Base-by-base conservation (phyloP, 2,797 vertebrate genomes). In the Merluccius polli region DNA sequence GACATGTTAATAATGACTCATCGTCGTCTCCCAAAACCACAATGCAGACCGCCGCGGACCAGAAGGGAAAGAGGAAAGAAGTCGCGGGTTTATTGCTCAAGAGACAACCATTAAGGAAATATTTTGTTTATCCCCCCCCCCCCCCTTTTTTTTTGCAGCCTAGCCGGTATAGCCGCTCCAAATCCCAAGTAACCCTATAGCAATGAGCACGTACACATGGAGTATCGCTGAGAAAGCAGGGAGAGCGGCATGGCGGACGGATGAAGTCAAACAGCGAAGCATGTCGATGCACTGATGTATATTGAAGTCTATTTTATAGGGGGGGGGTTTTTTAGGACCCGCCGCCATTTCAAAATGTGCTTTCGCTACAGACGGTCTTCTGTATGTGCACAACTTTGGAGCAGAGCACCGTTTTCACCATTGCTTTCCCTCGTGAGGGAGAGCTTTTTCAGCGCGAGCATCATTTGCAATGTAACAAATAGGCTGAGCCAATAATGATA, bases 111-210 rank as follows among this genome's bases (percentile, higher is more conserved):
- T 18, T 1, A 6, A 27, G 24, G 59, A 11, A 78, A 72, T 78
- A 73, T 27, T 70, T 73, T 27, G 33, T 71, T 68, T 12, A 81
- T 77, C 70, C 18, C 69, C 77, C 73, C 59, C 36, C 36, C 36
- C 10, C 36, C 36, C 36, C 10, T 9, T 12, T 9, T 11, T 12
- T 38, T 35, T 35, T 59, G 38, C 16, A 18, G 18, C 21, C 70
- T 74, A 77, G 81, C 81, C 85, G 82, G 41, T 79, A 65, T 41
- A 70, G 36, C 32, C 59, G 44, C 48, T 38, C 33, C 52, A 82
- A 86, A 84, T 79, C 75, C 44, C 15, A 65, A 41, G 83, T 80
- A 87, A 88, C 78, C 81, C 76, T 77, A 84, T 69, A 80, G 77
- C 30, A 81, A 75, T 77, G 44, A 52, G 41, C 36, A 38, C 10